Base-by-base conservation (phyloP, 2,888 invertebrate species). In the Sesamia inferens region DNA sequence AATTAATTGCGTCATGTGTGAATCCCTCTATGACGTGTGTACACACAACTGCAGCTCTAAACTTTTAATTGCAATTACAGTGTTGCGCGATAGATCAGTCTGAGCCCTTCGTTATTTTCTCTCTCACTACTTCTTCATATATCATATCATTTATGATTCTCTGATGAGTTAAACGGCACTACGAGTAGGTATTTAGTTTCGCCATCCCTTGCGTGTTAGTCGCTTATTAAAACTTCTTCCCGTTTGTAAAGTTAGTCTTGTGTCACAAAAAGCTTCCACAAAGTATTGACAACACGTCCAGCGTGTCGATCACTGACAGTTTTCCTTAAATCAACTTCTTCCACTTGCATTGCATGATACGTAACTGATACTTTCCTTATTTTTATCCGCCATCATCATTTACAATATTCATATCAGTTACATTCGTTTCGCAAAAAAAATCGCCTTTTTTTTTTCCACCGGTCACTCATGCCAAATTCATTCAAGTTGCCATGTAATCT, bases 61-160 rank as follows among this genome's bases (percentile, higher is more conserved):
- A 82, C 74, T 81, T 81, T 68, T 82, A 81, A 81, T 81, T 78
- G 78, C 78, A 70, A 71, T 68, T 78, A 78, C 70, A 66, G 70
- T 70, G 67, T 70, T 57, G 61, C 31, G 31, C 74, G 31, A 71
- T 78, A 74, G 14, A 74, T 65, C 55, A 31, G 61, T 65, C 44
- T 59, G 65, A 68, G 44, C 71, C 71, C 66, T 81, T 76, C 31
- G 65, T 71, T 68, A 57, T 65, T 70, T 68, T 57, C 51, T 54
- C 47, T 67, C 13, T 6, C 42, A 61, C 39, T 54, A 31, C 24
- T 54, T 22, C 22, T n/a, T 75, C 48, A 54, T 75, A 75, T 48
- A 66, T 51, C 68, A 68, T 68, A 55, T 59, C 59, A 74, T 51
- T 62, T 65, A 66, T 69, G 79, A 66, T 51, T 16, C n/a, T 42